Conservation (phyloP, 2,888 invertebrate genomes). For the Cosmorhoe ocellata region DNA sequence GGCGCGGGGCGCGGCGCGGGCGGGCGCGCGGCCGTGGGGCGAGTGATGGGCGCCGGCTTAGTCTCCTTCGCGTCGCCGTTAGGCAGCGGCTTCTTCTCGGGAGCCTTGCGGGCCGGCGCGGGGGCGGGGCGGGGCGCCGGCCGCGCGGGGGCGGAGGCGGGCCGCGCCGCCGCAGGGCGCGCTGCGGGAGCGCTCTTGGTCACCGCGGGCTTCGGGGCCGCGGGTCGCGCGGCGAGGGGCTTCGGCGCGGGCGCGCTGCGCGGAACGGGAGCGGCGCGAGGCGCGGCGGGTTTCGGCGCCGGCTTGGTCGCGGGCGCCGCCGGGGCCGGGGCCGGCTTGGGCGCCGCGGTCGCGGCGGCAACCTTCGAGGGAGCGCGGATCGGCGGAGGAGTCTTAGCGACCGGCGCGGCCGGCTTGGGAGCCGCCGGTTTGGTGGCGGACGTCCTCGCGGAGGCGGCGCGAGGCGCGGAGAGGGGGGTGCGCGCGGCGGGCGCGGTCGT, state of each 20-base stretch:
- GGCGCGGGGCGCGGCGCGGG: constrained; percentile 39
- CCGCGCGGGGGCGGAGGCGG: constrained; percentile 42
- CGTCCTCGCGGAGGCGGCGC: constrained; percentile 42
- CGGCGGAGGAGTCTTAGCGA: constrained; percentile 29
- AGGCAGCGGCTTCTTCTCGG: constrained; percentile 77
- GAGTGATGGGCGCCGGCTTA: constrained; percentile 36
- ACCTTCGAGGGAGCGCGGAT: constrained; percentile 17
- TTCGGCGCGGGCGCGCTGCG: constrained; percentile 31
- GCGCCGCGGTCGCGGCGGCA: constrained; percentile 23
- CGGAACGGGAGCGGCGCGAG: constrained; percentile 25
- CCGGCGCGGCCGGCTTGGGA: constrained; percentile 22
- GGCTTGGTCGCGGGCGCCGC: constrained; percentile 39
- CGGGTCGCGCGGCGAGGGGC: constrained; percentile 30
- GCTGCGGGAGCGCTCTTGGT: constrained; percentile 18
- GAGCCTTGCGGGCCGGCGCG: constrained; percentile 44
- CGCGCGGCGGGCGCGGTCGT: constrained; percentile 49
- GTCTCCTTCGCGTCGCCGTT: constrained; percentile 80
- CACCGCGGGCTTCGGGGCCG: constrained; percentile 23
- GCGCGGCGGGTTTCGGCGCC: constrained; percentile 51
- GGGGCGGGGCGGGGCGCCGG: constrained; percentile 12
- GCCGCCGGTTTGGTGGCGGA: constrained; percentile 31
- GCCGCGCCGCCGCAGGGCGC: constrained; percentile 36
- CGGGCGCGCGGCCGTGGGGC: constrained; percentile 33
- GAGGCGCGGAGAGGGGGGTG: constrained; percentile 33
- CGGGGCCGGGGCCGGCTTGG: constrained; percentile 59